These are phyloP conservation scores for Congeria kusceri DNA, from an alignment of 2,888 invertebrate species.

Conservation along the genomic window DNA sequence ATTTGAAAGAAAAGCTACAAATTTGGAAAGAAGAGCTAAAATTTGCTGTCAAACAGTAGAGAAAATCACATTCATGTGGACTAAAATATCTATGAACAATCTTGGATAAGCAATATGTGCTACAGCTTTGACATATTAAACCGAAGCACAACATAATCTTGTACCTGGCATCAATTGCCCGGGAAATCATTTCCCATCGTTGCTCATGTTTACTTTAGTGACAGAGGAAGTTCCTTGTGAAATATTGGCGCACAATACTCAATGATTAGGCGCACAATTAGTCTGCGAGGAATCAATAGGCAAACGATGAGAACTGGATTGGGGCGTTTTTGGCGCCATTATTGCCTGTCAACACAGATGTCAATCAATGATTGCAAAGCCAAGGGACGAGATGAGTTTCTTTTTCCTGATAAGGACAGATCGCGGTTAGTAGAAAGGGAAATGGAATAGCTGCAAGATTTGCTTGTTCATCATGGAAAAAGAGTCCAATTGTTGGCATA, in stretches of 20 bases:
- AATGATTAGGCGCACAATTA: slow-evolving; percentile 65
- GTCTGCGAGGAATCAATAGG: slow-evolving; percentile 60
- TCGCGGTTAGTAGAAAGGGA: too few relatives aligned
- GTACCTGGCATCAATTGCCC: slow-evolving; percentile 32
- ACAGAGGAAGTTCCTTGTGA: slow-evolving; percentile 67
- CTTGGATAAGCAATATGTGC: slow-evolving; percentile 7
- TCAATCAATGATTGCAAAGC: slow-evolving; percentile 42
- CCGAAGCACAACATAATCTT: slow-evolving; percentile 1
- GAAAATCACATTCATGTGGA: too few relatives aligned
- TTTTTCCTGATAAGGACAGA: too few relatives aligned
- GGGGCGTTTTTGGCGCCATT: slow-evolving; percentile 44
- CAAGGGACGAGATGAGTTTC: neutral
- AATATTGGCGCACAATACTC: slow-evolving; percentile 68
- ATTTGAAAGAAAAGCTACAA: too few relatives aligned
- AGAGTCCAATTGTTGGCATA: too few relatives aligned
- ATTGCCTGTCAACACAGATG: slow-evolving; percentile 52
- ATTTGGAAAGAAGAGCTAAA: too few relatives aligned
- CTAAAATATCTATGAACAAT: too few relatives aligned
- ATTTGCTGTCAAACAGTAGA: too few relatives aligned
- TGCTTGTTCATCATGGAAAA: too few relatives aligned
- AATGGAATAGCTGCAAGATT: too few relatives aligned
- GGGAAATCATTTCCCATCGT: slow-evolving; percentile 58
- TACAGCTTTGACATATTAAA: too few relatives aligned
- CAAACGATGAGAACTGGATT: slow-evolving; percentile 57
- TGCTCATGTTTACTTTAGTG: slow-evolving; percentile 64